Conservation (phyloP, 2,888 invertebrate species). For the Leistus spinibarbis region DNA sequence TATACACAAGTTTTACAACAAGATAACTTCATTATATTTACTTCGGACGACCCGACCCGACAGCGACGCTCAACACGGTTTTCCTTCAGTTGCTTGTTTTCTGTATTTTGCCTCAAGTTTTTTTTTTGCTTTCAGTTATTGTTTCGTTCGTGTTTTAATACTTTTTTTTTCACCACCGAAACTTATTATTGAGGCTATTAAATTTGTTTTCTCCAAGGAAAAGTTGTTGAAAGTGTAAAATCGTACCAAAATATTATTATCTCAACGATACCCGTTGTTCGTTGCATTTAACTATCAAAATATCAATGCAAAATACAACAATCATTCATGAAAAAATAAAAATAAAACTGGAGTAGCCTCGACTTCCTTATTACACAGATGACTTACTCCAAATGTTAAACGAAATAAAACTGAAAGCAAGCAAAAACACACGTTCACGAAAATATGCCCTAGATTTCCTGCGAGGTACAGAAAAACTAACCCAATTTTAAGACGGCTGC, state of each 20-base stretch:
- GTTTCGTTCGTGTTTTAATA: neutral
- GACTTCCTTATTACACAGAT: neutral
- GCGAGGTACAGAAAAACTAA: neutral
- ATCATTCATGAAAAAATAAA: no score
- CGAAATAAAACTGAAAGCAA: neutral
- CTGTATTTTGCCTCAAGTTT: neutral
- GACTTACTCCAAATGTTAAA: neutral
- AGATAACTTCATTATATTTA: conserved; percentile 38
- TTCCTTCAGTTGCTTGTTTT: neutral
- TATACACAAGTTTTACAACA: conserved; percentile 39
- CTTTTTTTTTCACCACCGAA: neutral
- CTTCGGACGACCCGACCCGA: conserved; percentile 14
- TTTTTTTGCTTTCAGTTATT: neutral
- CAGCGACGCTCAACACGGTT: conserved; percentile 1
- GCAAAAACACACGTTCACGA: no score
- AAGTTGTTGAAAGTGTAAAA: neutral
- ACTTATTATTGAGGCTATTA: neutral
- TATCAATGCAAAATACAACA: no score
- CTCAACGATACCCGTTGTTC: neutral
- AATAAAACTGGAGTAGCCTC: no score
- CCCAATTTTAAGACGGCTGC: neutral
- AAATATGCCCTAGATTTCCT: neutral
- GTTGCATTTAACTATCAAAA: no score
- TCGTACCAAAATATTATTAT: neutral
- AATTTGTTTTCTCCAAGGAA: neutral